Base-by-base conservation (phyloP, 2,113 vertebrate species). In the Eptesicus fuscus region DNA sequence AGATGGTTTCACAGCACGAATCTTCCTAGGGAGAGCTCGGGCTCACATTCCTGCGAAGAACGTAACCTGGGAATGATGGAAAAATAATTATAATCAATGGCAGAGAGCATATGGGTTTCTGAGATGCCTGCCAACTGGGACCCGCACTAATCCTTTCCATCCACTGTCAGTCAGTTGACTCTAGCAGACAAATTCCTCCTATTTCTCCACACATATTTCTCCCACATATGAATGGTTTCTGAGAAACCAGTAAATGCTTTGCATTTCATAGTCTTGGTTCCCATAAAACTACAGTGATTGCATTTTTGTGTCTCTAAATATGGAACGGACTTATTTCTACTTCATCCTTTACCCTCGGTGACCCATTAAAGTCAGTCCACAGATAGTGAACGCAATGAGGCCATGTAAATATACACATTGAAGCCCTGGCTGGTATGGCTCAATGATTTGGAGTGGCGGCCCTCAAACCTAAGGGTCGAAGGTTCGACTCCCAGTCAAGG, bases 71-170 rank as follows among this genome's bases (percentile, higher is more conserved):
- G 91, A 93, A 92, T 88, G 90, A 96, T 71, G 93, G 95, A 85
- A 95, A 97, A 94, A 94, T 88, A 76, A 97, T 93, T 88, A 78
- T 85, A 83, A 93, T 93, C 94, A 32, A 44, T 95, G 95, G 96
- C 96, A 91, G 69, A 74, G 92, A 96, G 88, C 95, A 95, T 85
- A 56, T 95, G 94, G 92, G 93, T 90, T 93, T 92, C 93, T 1
- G 1, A 83, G 74, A 63, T 2, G 67, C 35, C 88, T 92, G 96
- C 96, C 95, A 90, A 85, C 20, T 14, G 35, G 47, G 74, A 40
- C 85, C 88, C 53, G 49, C 44, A 35, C 70, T 85, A 87, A 90
- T 71, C 56, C 91, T 83, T 95, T 25, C 90, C 91, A 85, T 84
- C 86, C 89, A 88, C 90, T 42, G 35, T 37, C 83, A 78, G 78